Base-by-base conservation (phyloP, 1,140 invertebrate species). In the Dinothrombium tinctorium region DNA sequence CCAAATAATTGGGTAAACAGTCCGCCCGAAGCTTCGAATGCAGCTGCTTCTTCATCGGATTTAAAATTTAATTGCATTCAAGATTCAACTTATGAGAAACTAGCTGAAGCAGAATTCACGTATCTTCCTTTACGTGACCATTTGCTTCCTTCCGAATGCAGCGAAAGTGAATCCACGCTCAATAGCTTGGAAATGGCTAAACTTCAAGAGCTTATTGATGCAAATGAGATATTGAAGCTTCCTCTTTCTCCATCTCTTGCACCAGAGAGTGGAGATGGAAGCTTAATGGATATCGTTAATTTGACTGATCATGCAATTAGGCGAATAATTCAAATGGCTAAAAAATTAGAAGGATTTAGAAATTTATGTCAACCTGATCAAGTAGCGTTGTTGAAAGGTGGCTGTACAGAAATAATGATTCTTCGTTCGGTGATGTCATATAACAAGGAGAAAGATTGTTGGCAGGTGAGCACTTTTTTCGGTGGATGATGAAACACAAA, bases 331-430 rank as follows among this genome's bases (percentile, higher is more conserved):
- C 82, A 83, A 57, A 84, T 86, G 74, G 74, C 79, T 0, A 87
- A 87, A 52, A 78, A 78, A 56, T 79, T 87, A 26, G 73, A 68
- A 48, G 74, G 72, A 19, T 89, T 84, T 55, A 80, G 76, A 56
- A 80, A 73, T 52, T 76, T 86, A 70, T 86, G 78, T 51, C 76
- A 84, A 53, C 77, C 81, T 50, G 81, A 86, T 61, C 82, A 87
- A 61, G 71, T 89, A 33, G 77, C 80, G 14, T 58, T 89, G 11
- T 56, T 89, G 0, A 89, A 92, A 60, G 80, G 80, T 8, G 73
- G 74, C 0, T 82, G 77, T 45, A 82, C 77, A 39, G 80, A 90
- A 61, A 80, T 92, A 69, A 78, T 90, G 74, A 76, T 89, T 24
- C 62, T 90, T 15, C 64, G 81, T 22, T 81, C 81, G 44, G 78